Evolutionary conservation across 2,888 invertebrate species (phyloP).

Genomic region (Serripes groenlandicus): DNA sequence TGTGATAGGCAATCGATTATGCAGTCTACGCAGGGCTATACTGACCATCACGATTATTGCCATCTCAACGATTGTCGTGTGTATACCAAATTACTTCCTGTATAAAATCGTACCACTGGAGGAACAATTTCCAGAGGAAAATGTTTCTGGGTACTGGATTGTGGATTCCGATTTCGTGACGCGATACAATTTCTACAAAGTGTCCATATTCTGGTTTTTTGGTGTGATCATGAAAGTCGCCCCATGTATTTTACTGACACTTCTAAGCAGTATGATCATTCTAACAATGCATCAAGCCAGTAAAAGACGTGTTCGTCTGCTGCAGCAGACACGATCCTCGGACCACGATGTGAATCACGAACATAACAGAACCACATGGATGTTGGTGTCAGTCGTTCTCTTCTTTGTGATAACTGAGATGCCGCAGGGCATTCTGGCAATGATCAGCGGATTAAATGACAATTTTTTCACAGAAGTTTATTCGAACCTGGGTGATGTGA

Average conservation of each 20-base stretch:
- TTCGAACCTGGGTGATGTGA: constrained; percentile 90
- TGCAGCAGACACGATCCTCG: constrained; percentile 81
- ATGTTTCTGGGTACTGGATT: constrained; percentile 78
- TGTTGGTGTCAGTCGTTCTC: constrained; percentile 94
- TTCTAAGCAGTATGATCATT: constrained; percentile 87
- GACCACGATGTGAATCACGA: constrained; percentile 86
- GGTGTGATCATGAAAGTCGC: constrained; percentile 96
- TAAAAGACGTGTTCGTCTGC: constrained; percentile 78
- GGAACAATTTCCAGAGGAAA: constrained; percentile 25
- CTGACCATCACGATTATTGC: constrained; percentile 81
- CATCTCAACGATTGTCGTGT: constrained; percentile 80
- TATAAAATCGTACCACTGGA: constrained; percentile 72
- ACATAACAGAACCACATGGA: constrained; percentile 92
- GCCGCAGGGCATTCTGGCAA: constrained; percentile 92
- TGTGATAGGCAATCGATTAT: constrained; percentile 81
- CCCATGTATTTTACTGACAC: constrained; percentile 94
- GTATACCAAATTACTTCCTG: constrained; percentile 84
- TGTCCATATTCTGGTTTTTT: constrained; percentile 95
- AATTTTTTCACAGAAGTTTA: constrained; percentile 89
- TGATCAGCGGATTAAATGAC: constrained; percentile 89
- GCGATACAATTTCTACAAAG: constrained; percentile 72
- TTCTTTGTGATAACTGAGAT: constrained; percentile 96
- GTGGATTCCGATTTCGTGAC: constrained; percentile 72
- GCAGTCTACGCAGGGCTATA: constrained; percentile 83
- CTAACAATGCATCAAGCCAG: constrained; percentile 84